phyloP scores from a whole-genome alignment of 2,113 vertebrate genomes.

The Tetraodon nigroviridis region DNA sequence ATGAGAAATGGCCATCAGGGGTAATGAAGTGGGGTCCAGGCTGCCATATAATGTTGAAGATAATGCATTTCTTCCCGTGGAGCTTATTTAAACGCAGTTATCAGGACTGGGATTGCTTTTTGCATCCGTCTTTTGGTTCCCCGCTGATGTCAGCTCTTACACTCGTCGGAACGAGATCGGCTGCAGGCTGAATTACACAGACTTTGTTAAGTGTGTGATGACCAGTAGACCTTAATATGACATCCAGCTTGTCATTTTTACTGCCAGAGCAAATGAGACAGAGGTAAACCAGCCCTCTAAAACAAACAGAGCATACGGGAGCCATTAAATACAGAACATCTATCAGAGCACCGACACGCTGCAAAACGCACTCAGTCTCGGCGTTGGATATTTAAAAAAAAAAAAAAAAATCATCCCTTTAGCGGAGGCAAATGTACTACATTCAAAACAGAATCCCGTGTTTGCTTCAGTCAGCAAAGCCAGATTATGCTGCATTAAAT shows the following conservation, averaged over 20 bases:
- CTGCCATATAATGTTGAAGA: conserved; percentile 41
- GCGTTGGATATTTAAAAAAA: conserved; percentile 50
- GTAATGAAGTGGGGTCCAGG: conserved; percentile 62
- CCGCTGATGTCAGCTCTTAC: conserved; percentile 21
- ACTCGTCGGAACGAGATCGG: background rate
- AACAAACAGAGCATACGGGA: conserved; percentile 5
- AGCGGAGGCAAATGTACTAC: conserved; percentile 56
- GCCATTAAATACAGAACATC: background rate
- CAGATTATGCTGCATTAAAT: conserved; percentile 60
- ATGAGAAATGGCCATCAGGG: conserved; percentile 57
- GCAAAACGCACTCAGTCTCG: conserved; percentile 50
- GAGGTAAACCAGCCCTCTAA: conserved; percentile 28
- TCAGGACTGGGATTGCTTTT: conserved; percentile 44
- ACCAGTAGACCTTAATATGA: conserved; percentile 20
- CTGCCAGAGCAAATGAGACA: conserved; percentile 14
- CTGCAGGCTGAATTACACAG: conserved; percentile 10
- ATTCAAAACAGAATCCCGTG: conserved; percentile 54
- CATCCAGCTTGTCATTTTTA: conserved; percentile 21
- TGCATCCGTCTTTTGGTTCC: conserved; percentile 35
- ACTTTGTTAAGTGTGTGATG: conserved; percentile 27
- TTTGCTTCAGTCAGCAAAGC: conserved; percentile 50
- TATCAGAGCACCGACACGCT: conserved; percentile 49
- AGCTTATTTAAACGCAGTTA: conserved; percentile 45
- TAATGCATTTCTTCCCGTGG: conserved; percentile 36
- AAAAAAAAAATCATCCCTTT: conserved; percentile 58